A percentile compares a stretch with the other conserved stretches of the same genome.
Conservation (phyloP, 2,797 vertebrate species). For the Cyclura pinguis region DNA sequence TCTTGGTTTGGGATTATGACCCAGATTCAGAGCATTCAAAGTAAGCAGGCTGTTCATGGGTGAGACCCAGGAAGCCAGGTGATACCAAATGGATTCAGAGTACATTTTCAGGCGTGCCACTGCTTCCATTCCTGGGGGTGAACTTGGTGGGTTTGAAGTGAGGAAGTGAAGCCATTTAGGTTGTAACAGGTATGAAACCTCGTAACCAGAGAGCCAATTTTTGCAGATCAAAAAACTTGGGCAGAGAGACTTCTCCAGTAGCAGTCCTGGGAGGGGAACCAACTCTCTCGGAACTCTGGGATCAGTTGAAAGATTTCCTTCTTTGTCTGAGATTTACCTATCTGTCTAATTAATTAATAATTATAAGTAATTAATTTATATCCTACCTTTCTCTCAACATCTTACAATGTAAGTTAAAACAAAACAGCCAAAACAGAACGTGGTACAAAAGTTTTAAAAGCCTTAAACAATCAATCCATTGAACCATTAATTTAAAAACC, state of each 20-base stretch:
- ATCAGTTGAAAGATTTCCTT: neutral
- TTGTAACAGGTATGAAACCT: neutral
- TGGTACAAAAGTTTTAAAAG: too few relatives aligned
- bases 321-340: neutral
- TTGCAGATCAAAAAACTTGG: too few relatives aligned
- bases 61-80: neutral
- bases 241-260: neutral
- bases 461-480: too few relatives aligned
- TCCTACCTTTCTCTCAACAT: too few relatives aligned
- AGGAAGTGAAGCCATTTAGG: neutral
- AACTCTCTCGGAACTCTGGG: neutral
- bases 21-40: neutral
- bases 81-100: neutral
- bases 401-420: too few relatives aligned
- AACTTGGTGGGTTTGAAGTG: neutral
- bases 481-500: too few relatives aligned
- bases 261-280: neutral
- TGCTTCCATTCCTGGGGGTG: neutral
- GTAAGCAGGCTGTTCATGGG: neutral
- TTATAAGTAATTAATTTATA: too few relatives aligned
- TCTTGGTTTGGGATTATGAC: neutral
- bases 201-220: too few relatives aligned
- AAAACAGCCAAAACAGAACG: too few relatives aligned
- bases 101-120: neutral
- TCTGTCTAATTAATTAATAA: too few relatives aligned